Evolutionary conservation across 2,888 invertebrate genomes (phyloP).

Genomic region (Acanthoscelides obtectus): DNA sequence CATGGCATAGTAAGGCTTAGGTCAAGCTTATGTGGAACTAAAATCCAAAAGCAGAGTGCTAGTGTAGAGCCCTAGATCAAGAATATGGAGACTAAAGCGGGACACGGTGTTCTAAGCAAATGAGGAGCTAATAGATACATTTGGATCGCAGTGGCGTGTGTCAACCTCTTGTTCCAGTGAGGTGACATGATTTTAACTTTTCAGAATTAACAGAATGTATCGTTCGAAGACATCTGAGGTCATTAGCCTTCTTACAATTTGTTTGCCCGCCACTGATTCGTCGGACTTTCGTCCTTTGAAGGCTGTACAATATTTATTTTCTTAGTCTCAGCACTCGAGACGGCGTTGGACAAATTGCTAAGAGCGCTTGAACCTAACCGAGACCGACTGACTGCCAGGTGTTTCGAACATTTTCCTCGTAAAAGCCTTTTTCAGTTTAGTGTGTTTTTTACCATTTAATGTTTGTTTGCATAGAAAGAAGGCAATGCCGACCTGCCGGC

Average conservation of each 20-base stretch:
- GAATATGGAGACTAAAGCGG: too few species aligned
- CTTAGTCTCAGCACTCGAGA: background rate
- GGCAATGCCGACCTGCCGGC: background rate
- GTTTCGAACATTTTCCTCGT: background rate
- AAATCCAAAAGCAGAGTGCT: too few species aligned
- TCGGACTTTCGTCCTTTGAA: background rate
- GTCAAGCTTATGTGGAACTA: too few species aligned
- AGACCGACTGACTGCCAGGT: background rate
- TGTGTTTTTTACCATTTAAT: background rate
- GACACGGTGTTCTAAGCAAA: too few species aligned
- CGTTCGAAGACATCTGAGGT: too few species aligned
- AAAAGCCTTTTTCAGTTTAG: background rate
- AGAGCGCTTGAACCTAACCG: background rate
- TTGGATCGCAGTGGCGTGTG: too few species aligned
- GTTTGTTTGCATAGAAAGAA: background rate
- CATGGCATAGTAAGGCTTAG: too few species aligned
- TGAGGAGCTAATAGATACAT: too few species aligned
- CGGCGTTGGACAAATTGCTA: background rate
- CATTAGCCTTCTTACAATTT: background rate
- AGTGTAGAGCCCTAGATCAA: too few species aligned
- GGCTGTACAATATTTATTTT: background rate
- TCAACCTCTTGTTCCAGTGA: too few species aligned
- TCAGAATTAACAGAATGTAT: too few species aligned
- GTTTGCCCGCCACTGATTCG: background rate
- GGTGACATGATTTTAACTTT: too few species aligned